Evolutionary conservation across 53 echinoderm and acorn worm genomes (phyloP), one percentile per base, ranked within the genome.

Genomic region (Luidia sarsii): DNA sequence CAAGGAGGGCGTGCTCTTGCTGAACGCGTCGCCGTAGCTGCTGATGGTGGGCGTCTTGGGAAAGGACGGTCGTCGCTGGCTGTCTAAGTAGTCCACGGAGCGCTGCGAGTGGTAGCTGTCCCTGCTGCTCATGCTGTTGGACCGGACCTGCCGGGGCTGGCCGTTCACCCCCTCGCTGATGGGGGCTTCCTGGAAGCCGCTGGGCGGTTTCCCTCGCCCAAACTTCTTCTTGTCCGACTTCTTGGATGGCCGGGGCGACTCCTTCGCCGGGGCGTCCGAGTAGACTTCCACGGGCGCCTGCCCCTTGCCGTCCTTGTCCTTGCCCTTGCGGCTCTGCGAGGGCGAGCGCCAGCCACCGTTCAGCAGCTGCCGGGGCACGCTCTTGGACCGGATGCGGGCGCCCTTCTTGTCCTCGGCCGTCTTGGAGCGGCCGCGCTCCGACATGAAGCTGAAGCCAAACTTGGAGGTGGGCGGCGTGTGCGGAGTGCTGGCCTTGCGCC

Each of bases 341-440:
- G 95, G 92, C 10, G 92, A 90, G 27, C 90, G 75, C 71, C 90
- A 82, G 11, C 86, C 92, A 16, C 87, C 86, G 29, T 95, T 92
- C 46, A 95, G 67, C 56, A 92, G 43, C 56, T 92, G 95, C 25
- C 95, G 86, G 1, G 95, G 95, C 6, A 95, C 91, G 48, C 92
- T 92, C 85, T 90, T 92, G 16, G 95, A 95, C 18, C 95, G 81
- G 51, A 71, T 74, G 48, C 90, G 81, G 0, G 83, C 48, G 3
- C 65, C 70, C 31, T 61, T 77, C 43, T 45, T 59, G 53, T 85
- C 82, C 14, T 95, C 92, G 33, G 80, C 79, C 25, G 88, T 88
- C 79, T 92, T 95, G 33, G 80, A 83, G 21, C 95, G 71, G 0
- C 94, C 91, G 14, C 94, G 70, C 37, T 86, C 91, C 16, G 71